These are phyloP conservation scores for Gerris buenoi DNA, from an alignment of 1,140 invertebrate species.

Conservation along the genomic window DNA sequence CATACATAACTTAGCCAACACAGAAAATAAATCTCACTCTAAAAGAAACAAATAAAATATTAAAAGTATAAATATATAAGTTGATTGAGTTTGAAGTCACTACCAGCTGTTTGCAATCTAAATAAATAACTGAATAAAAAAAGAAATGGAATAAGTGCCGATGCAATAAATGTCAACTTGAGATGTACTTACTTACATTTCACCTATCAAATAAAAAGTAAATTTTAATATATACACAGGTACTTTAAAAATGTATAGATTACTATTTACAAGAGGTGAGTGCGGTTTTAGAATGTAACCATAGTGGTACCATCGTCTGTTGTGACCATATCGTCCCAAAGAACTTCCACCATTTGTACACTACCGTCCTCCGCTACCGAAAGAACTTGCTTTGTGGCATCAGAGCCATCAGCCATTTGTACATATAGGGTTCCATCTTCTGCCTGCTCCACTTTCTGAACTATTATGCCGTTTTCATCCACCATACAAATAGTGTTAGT, in stretches of 20 bases:
- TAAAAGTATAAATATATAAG: too few species aligned
- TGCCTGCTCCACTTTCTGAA: constrained; percentile 21
- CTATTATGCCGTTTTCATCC: constrained; percentile 21
- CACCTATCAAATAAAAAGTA: too few species aligned
- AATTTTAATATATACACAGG: too few species aligned
- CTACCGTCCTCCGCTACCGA: constrained; percentile 23
- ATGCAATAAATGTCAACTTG: too few species aligned
- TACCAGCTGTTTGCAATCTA: too few species aligned
- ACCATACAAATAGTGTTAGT: constrained; percentile 21
- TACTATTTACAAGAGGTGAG: not conserved
- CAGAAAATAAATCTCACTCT: too few species aligned
- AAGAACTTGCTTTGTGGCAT: constrained; percentile 21
- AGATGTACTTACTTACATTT: too few species aligned
- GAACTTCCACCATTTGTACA: constrained; percentile 26
- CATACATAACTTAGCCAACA: too few species aligned
- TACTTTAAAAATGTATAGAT: not conserved
- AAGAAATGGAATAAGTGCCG: too few species aligned
- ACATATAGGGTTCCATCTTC: constrained; percentile 24
- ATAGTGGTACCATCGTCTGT: constrained; percentile 10
- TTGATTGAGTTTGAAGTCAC: too few species aligned
- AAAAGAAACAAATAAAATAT: too few species aligned
- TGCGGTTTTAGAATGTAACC: constrained; percentile 14
- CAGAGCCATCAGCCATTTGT: constrained; percentile 20
- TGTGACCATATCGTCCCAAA: constrained; percentile 23
- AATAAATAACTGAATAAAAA: too few species aligned